A percentile compares a stretch with the other conserved stretches of the same genome.
phyloP scores from a whole-genome alignment of 2,113 vertebrate species.

The Chelonoidis abingdonii region DNA sequence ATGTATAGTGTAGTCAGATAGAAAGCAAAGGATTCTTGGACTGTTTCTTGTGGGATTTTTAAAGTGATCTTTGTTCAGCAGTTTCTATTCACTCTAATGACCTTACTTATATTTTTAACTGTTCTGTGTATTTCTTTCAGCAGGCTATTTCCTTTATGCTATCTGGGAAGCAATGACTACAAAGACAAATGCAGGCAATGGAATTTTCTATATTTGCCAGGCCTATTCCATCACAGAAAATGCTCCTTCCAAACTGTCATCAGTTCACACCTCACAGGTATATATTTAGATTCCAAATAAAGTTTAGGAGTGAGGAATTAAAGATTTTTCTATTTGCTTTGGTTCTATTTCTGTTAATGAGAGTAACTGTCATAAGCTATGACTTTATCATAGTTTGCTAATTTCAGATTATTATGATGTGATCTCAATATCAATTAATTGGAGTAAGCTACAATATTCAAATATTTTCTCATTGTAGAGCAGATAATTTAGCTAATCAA shows the following conservation, averaged over 20 bases:
- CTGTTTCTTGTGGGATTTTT: rapidly evolving
- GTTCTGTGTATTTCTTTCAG: not conserved
- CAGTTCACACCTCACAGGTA: not conserved
- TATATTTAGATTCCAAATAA: not conserved
- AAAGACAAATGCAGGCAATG: not conserved
- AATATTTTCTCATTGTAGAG: not conserved
- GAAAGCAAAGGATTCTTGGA: not conserved
- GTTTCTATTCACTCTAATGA: not conserved
- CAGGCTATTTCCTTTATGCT: not conserved
- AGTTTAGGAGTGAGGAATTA: not conserved
- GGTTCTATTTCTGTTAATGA: not conserved
- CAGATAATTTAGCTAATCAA: not conserved
- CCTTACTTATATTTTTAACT: not conserved
- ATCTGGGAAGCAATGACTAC: not conserved
- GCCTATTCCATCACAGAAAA: not conserved
- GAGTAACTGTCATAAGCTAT: not conserved
- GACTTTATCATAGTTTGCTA: not conserved
- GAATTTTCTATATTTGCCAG: not conserved
- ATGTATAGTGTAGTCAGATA: not conserved
- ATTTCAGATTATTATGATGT: not conserved
- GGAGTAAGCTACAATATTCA: not conserved
- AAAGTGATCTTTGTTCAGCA: not conserved
- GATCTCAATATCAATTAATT: not conserved
- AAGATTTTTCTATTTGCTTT: not conserved
- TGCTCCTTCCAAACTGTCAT: not conserved